phyloP scores from a whole-genome alignment of 92 coral and sea anemone species.

The Muricea muricata region DNA sequence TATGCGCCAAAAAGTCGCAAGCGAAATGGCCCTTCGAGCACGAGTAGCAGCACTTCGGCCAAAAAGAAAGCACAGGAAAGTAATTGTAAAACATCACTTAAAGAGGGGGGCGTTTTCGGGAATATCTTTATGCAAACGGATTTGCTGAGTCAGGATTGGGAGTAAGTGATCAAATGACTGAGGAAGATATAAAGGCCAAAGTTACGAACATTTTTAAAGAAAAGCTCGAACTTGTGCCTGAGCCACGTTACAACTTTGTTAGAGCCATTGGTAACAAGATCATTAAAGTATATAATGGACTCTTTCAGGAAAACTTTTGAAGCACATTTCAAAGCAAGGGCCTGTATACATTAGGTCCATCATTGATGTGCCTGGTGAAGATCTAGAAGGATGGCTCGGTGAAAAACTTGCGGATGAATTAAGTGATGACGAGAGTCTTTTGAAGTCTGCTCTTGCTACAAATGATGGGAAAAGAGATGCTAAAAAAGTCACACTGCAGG shows the following conservation, averaged over 20 bases:
- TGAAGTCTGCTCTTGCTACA: not conserved
- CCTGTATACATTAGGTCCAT: conserved; percentile 54
- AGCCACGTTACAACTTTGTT: conserved; percentile 51
- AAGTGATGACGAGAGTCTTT: not conserved
- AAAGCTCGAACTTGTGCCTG: conserved; percentile 26
- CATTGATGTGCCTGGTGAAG: conserved; percentile 15
- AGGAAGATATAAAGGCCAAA: conserved; percentile 43
- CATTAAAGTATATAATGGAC: conserved; percentile 52
- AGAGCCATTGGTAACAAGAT: conserved; percentile 67
- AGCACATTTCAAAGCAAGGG: conserved; percentile 62
- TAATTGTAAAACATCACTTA: conserved; percentile 46
- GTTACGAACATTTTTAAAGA: conserved; percentile 28
- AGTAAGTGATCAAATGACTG: conserved; percentile 54
- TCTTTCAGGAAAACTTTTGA: conserved; percentile 58
- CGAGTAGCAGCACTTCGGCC: not conserved
- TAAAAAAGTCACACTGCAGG: not conserved
- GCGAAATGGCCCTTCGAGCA: not conserved
- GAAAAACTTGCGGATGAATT: not conserved
- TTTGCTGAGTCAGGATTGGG: conserved; percentile 47
- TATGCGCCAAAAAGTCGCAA: conserved; percentile 11
- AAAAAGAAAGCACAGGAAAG: conserved; percentile 28
- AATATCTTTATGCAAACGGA: conserved; percentile 31
- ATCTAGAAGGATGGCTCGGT: conserved; percentile 13
- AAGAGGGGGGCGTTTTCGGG: conserved; percentile 55
- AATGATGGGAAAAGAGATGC: not conserved